Evolutionary conservation across 2,113 vertebrate species (phyloP), one percentile per base, ranked within the genome.

Genomic region (Bujurquina vittata): DNA sequence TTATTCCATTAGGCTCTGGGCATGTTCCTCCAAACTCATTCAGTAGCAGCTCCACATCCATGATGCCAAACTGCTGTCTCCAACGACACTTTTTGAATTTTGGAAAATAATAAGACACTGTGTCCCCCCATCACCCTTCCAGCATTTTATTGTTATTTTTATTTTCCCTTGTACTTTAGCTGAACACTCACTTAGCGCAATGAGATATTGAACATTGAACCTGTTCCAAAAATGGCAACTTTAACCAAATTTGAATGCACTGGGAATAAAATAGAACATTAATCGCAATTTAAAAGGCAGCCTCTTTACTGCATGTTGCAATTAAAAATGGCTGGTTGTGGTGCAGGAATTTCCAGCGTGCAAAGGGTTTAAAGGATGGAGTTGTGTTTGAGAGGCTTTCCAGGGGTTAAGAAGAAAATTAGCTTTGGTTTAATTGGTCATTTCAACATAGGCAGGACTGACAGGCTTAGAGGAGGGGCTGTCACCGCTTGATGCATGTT

Each of bases 401-500:
- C 73, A 55, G 83, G 69, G 87, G 89, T 88, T 90, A 93, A 93
- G 83, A 14, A 79, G 87, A 81, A 85, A 89, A 94, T 93, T 93
- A 92, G 88, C 90, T 92, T 87, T 88, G 86, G 82, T 92, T 91
- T 93, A 95, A 94, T 89, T 93, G 77, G 88, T 85, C 40, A 73
- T 88, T 93, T 82, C 84, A 82, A 93, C 92, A 89, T 76, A 87
- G 88, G 62, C 26, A 61, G 86, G 79, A 88, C 63, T 79, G 95
- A 94, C 92, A 92, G 89, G 84, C 85, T 89, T 86, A 88, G 92
- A 92, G 92, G 92, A 85, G 87, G 87, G 72, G 88, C 90, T 91
- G 94, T 90, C 33, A 17, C 37, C 43, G 62, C 62, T 65, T 43
- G 40, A 67, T 67, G 63, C 37, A 67, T 67, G 63, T 67, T 11